phyloP scores from a whole-genome alignment of 2,797 vertebrate genomes.

The Neostethus bicornis region DNA sequence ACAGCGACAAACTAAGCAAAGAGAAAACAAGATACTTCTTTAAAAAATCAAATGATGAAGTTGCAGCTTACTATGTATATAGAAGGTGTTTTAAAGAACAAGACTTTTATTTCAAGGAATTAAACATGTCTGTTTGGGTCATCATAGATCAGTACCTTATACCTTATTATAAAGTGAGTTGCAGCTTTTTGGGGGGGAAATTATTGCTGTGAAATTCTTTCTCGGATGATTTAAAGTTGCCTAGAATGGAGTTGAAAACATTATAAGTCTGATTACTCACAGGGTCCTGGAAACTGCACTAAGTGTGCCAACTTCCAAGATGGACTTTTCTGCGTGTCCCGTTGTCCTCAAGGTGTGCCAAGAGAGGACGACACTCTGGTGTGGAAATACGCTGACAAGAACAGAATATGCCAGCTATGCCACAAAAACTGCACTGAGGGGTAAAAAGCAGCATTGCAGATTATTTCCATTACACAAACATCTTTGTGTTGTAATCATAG shows the following conservation, averaged over 20 bases:
- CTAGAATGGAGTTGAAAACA: constrained; percentile 35
- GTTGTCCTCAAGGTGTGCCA: constrained; percentile 87
- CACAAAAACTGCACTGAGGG: constrained; percentile 92
- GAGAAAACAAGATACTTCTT: constrained; percentile 6
- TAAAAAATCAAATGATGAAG: constrained; percentile 14
- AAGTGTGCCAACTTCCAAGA: constrained; percentile 90
- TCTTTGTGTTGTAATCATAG: constrained; percentile 18
- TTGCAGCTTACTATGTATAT: constrained; percentile 11
- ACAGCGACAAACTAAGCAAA: constrained; percentile 29
- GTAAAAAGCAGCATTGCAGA: constrained; percentile 67
- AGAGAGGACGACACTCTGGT: constrained; percentile 87
- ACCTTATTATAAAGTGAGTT: constrained; percentile 23
- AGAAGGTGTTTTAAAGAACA: constrained; percentile 10
- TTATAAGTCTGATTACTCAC: constrained; percentile 15
- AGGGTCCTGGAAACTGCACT: constrained; percentile 88
- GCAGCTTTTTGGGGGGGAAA: constrained; percentile 16
- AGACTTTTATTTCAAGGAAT: constrained; percentile 9
- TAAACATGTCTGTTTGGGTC: constrained; percentile 9
- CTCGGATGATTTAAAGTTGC: constrained; percentile 39
- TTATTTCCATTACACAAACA: constrained; percentile 17
- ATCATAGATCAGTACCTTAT: constrained; percentile 34
- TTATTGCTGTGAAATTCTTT: constrained; percentile 37
- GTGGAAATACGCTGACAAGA: constrained; percentile 89
- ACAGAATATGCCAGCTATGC: constrained; percentile 87
- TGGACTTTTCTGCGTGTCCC: constrained; percentile 88